phyloP scores from a whole-genome alignment of 2,888 invertebrate genomes.

The Oscheius sp. region DNA sequence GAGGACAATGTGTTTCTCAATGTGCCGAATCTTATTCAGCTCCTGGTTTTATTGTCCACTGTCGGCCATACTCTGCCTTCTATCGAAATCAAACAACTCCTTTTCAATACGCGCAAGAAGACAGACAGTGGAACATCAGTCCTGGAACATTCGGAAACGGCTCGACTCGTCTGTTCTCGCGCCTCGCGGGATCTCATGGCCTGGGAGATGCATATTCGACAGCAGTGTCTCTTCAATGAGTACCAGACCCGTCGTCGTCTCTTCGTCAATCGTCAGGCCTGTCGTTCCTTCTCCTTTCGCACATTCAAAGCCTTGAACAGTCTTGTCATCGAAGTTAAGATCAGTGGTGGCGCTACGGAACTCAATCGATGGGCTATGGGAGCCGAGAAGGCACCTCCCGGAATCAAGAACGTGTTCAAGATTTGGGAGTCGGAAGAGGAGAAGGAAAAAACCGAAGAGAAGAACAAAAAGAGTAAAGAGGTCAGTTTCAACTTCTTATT shows the following conservation, averaged over 20 bases:
- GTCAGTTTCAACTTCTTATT: background rate
- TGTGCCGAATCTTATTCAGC: conserved; percentile 2
- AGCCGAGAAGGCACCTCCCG: background rate
- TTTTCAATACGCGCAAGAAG: conserved; percentile 10
- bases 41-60: conserved; percentile 4
- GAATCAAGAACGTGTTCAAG: background rate
- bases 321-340: conserved; percentile 14
- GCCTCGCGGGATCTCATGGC: conserved; percentile 19
- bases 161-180: conserved; percentile 5
- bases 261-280: conserved; percentile 11
- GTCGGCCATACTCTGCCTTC: conserved; percentile 19
- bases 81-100: conserved; percentile 3
- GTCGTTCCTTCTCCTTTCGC: conserved; percentile 4
- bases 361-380: conserved; percentile 16
- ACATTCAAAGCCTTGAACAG: conserved; percentile 20
- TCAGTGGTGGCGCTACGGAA: background rate
- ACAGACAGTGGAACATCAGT: background rate
- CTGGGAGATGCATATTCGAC: conserved; percentile 4
- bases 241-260: conserved; percentile 20
- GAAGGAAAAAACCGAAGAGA: background rate
- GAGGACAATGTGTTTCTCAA: conserved; percentile 18
- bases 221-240: conserved; percentile 24
- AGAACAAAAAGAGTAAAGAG: background rate
- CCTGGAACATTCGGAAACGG: background rate
- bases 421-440: conserved; percentile 19